Percentiles rank a stretch among this genome's conserved stretches.
Evolutionary conservation across 2,797 vertebrate species (phyloP).

Genomic region (Cirrhinus mrigala): DNA sequence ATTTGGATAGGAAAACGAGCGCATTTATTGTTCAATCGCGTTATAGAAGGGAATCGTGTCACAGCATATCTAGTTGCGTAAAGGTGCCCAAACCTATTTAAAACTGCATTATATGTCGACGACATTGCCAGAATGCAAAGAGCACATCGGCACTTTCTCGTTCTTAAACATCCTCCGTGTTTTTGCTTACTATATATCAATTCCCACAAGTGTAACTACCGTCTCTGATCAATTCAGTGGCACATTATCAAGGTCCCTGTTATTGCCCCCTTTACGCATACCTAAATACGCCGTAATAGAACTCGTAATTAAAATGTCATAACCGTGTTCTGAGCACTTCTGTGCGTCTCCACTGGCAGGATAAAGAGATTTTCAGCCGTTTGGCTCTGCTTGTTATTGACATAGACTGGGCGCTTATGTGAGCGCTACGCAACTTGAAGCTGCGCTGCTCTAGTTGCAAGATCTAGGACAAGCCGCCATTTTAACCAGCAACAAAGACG

Average conservation of each 20-base stretch:
- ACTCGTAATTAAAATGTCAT: constrained; percentile 29
- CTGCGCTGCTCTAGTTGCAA: constrained; percentile 77
- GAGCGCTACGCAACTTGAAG: constrained; percentile 61
- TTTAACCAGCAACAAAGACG: constrained; percentile 84
- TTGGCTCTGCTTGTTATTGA: constrained; percentile 47
- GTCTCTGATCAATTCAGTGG: constrained; percentile 5
- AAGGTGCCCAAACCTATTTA: constrained; percentile 45
- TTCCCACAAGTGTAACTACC: constrained; percentile 9
- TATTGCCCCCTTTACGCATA: constrained; percentile 10
- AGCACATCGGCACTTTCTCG: background rate
- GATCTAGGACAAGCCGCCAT: constrained; percentile 87
- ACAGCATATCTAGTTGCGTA: constrained; percentile 49
- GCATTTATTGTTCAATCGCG: constrained; percentile 33
- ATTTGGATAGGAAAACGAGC: constrained; percentile 22
- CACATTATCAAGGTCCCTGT: constrained; percentile 21
- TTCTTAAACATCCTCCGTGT: background rate
- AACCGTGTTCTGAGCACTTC: background rate
- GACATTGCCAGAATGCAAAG: constrained; percentile 7
- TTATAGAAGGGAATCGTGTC: constrained; percentile 37
- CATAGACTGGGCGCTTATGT: constrained; percentile 45
- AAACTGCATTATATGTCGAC: constrained; percentile 52
- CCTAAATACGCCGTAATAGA: constrained; percentile 52
- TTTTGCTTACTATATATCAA: background rate
- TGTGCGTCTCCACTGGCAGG: constrained; percentile 3
- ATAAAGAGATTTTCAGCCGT: constrained; percentile 38